Conservation (phyloP, 2,113 vertebrate species). For the Trochalopteron elliotii region DNA sequence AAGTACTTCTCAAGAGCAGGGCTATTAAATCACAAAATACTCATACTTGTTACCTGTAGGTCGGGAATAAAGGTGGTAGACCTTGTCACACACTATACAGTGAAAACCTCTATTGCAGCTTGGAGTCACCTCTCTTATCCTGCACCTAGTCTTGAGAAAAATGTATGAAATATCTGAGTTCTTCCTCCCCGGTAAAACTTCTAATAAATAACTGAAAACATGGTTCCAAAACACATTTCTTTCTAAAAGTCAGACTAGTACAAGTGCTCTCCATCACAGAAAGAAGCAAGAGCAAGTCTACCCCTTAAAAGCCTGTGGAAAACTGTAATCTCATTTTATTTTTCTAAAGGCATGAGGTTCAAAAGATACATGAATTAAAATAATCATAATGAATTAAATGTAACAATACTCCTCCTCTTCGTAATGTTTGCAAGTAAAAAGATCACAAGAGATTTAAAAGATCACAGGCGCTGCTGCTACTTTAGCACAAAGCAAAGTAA, state of each 20-base stretch:
- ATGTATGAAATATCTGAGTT: neutral
- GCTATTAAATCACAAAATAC: constrained; percentile 31
- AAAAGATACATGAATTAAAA: constrained; percentile 55
- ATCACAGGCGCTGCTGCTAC: constrained; percentile 48
- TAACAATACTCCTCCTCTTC: constrained; percentile 33
- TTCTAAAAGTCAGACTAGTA: neutral
- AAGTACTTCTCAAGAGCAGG: constrained; percentile 39
- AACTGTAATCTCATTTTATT: constrained; percentile 34
- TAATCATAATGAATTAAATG: constrained; percentile 48
- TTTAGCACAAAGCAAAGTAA: constrained; percentile 41
- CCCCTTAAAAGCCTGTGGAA: neutral
- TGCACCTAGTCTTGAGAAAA: neutral
- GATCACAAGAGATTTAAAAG: constrained; percentile 54
- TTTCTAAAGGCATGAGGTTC: constrained; percentile 33
- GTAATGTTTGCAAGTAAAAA: constrained; percentile 46
- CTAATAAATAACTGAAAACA: neutral
- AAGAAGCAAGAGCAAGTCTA: neutral
- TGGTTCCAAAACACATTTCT: neutral
- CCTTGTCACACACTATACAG: neutral
- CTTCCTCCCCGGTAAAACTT: neutral
- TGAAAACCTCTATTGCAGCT: neutral
- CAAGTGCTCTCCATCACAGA: neutral
- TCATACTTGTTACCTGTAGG: neutral
- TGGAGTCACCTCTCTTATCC: neutral
- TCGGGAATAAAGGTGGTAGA: neutral